These are phyloP conservation scores for Daubentonia madagascariensis DNA, from an alignment of 2,113 vertebrate species.

Conservation along the genomic window DNA sequence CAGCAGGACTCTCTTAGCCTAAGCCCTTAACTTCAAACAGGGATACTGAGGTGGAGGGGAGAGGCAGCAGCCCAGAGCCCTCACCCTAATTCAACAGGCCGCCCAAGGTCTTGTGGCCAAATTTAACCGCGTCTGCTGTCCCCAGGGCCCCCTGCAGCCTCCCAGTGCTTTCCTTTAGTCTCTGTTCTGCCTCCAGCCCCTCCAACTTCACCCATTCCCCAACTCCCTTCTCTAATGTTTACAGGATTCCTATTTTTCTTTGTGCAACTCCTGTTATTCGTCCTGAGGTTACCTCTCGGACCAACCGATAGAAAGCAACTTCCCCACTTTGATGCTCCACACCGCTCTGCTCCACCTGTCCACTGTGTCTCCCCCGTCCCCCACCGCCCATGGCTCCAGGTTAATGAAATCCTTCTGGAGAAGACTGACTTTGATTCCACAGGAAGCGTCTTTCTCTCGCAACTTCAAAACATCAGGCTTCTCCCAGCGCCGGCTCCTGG, in stretches of 20 bases:
- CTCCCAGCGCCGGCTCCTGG: rapidly evolving
- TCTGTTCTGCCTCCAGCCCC: rapidly evolving
- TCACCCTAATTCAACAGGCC: background rate
- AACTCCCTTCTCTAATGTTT: no score
- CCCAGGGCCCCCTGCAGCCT: rapidly evolving
- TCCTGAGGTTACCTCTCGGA: background rate
- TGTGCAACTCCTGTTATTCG: no score
- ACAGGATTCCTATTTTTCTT: background rate
- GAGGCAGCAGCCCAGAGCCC: background rate
- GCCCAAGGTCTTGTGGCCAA: rapidly evolving
- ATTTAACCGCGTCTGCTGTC: no score
- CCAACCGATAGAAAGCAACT: rapidly evolving
- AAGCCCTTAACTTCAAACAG: background rate
- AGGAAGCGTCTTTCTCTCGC: background rate
- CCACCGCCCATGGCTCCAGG: rapidly evolving
- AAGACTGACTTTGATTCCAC: background rate
- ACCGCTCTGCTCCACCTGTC: background rate
- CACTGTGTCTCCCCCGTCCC: rapidly evolving
- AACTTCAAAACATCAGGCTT: background rate
- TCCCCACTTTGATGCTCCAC: rapidly evolving
- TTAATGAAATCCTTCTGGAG: background rate
- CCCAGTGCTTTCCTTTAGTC: rapidly evolving
- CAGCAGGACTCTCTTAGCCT: background rate
- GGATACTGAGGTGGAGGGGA: background rate
- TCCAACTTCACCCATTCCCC: background rate